Evolutionary conservation across 1,140 invertebrate genomes (phyloP).

Genomic region (Brachionus sp.): DNA sequence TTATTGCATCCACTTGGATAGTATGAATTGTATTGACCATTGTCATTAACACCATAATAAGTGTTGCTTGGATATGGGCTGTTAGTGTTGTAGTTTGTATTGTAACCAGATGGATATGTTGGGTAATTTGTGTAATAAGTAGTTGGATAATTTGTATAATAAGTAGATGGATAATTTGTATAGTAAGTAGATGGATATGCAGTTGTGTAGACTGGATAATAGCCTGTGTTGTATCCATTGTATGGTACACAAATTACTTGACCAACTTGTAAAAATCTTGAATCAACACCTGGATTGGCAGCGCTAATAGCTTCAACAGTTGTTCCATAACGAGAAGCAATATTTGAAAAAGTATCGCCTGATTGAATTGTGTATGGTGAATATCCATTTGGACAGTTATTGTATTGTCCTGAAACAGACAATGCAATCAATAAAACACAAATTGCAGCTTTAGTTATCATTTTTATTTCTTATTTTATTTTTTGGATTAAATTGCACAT

Average conservation of each 20-base stretch:
- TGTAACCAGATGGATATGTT: background rate
- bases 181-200: no score
- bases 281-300: slow-evolving; percentile 15
- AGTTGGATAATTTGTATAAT: background rate
- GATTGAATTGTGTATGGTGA: no score
- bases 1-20: background rate
- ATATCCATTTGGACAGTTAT: no score
- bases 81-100: background rate
- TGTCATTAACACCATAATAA: background rate
- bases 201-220: background rate
- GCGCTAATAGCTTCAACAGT: background rate
- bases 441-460: no score
- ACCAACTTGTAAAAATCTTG: background rate
- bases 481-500: no score
- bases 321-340: background rate
- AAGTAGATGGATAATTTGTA: background rate
- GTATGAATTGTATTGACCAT: slow-evolving; percentile 9
- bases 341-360: no score
- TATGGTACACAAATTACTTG: background rate
- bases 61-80: background rate
- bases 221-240: background rate
- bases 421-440: no score
- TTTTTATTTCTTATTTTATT: no score
- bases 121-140: background rate
- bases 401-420: no score